These are phyloP conservation scores for Leptinotarsa peninsularis DNA, from an alignment of 2,888 invertebrate species.

Conservation along the genomic window DNA sequence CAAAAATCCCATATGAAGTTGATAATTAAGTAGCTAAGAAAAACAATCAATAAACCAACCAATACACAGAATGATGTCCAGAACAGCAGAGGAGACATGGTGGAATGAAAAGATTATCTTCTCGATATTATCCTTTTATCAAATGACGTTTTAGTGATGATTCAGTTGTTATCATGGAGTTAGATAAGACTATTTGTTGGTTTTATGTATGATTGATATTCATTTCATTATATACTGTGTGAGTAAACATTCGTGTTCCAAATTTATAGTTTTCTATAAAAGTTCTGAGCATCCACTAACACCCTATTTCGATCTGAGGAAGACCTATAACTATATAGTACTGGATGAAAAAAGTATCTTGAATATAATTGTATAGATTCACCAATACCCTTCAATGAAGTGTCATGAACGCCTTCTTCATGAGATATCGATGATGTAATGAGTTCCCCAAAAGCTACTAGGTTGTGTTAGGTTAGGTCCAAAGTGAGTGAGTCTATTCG, in stretches of 20 bases:
- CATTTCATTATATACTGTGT: neutral
- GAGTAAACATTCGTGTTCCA: neutral
- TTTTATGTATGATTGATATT: neutral
- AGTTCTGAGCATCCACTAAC: too few relatives aligned
- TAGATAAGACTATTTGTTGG: neutral
- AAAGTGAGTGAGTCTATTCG: too few relatives aligned
- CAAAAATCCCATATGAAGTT: constrained; percentile 38
- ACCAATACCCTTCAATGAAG: too few relatives aligned
- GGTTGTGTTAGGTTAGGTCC: too few relatives aligned
- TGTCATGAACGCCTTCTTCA: too few relatives aligned
- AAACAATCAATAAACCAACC: constrained; percentile 39
- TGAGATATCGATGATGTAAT: too few relatives aligned
- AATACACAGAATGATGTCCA: constrained; percentile 44
- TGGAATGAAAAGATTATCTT: constrained; percentile 30
- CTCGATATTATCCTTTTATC: constrained; percentile 19
- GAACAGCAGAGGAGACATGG: constrained; percentile 47
- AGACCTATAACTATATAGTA: too few relatives aligned
- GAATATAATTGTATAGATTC: too few relatives aligned
- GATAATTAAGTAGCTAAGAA: constrained; percentile 41
- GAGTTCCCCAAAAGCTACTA: too few relatives aligned
- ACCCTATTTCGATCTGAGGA: too few relatives aligned
- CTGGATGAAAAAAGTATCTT: too few relatives aligned
- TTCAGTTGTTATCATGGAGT: constrained; percentile 15
- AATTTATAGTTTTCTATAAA: too few relatives aligned
- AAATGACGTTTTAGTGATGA: constrained; percentile 22